Evolutionary conservation across 2,888 invertebrate genomes (phyloP).

Genomic region (Elmis aenea): DNA sequence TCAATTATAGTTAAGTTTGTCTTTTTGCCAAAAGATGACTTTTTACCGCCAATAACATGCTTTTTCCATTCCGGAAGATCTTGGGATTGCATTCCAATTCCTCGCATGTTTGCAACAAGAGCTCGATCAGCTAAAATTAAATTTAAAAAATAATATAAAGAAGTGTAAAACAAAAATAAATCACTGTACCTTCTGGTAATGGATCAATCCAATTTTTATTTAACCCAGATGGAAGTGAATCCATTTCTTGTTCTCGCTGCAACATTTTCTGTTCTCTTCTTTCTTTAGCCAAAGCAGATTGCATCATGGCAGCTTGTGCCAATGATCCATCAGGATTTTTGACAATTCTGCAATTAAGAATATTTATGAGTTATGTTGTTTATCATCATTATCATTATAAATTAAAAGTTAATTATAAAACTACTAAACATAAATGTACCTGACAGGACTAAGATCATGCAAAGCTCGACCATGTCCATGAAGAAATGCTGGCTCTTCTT

Average conservation of each 20-base stretch:
- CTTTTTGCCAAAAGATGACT: slow-evolving; percentile 96
- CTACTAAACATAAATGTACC: no score
- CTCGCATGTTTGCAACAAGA: slow-evolving; percentile 74
- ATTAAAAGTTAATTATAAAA: no score
- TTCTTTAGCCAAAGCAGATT: slow-evolving; percentile 95
- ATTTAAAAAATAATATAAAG: slow-evolving; percentile 3
- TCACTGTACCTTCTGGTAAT: slow-evolving; percentile 72
- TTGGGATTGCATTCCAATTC: slow-evolving; percentile 76
- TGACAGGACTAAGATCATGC: slow-evolving; percentile 87
- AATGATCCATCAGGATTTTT: slow-evolving; percentile 99
- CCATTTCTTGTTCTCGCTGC: slow-evolving; percentile 90
- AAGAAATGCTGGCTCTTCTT: slow-evolving; percentile 97
- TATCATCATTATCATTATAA: no score
- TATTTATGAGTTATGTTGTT: no score
- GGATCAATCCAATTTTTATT: slow-evolving; percentile 98
- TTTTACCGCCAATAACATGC: slow-evolving; percentile 95
- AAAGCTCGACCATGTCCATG: slow-evolving; percentile 87
- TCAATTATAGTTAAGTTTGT: slow-evolving; percentile 91
- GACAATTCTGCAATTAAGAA: slow-evolving; percentile 73
- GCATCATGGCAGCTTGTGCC: slow-evolving; percentile 99
- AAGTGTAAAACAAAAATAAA: no score
- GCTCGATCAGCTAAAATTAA: slow-evolving; percentile 56
- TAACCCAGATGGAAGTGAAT: slow-evolving; percentile 72
- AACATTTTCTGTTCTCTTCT: slow-evolving; percentile 93
- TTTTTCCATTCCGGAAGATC: slow-evolving; percentile 99